phyloP scores from a whole-genome alignment of 2,888 invertebrate genomes.

The Schrankia costaestrigalis region DNA sequence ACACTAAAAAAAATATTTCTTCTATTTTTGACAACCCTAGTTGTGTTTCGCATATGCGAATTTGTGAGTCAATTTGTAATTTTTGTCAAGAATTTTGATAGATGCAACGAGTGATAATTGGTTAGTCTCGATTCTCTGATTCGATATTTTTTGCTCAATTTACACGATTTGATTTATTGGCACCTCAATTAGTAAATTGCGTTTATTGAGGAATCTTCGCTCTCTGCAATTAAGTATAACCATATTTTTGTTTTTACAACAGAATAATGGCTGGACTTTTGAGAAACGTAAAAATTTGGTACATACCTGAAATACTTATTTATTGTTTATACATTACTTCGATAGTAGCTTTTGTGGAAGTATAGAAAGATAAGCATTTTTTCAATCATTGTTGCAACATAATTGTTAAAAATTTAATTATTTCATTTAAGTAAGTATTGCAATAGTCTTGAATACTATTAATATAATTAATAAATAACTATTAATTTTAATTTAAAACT shows the following conservation, averaged over 20 bases:
- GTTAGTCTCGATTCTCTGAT: conserved; percentile 11
- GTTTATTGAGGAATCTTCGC: background rate
- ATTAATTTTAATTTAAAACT: conserved; percentile 46
- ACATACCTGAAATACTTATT: too few species aligned
- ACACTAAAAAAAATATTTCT: background rate
- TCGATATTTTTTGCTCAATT: conserved; percentile 13
- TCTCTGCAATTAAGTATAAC: too few species aligned
- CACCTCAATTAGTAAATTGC: conserved; percentile 1
- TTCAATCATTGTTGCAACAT: too few species aligned
- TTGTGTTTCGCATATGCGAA: conserved; percentile 14
- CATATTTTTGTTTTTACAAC: too few species aligned
- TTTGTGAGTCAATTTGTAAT: conserved; percentile 25
- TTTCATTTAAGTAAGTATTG: conserved; percentile 35
- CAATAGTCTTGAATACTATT: conserved; percentile 31
- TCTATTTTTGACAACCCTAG: conserved; percentile 4
- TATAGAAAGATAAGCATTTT: too few species aligned
- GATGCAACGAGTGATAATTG: conserved; percentile 5
- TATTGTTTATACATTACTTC: too few species aligned
- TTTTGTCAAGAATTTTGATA: conserved; percentile 9
- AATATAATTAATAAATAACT: too few species aligned
- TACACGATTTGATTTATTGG: background rate
- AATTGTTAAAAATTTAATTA: conserved; percentile 34
- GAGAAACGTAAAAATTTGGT: too few species aligned
- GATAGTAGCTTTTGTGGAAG: too few species aligned
- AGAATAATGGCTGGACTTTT: too few species aligned